Conservation (phyloP, 2,113 vertebrate species). For the Aegithalos caudatus region DNA sequence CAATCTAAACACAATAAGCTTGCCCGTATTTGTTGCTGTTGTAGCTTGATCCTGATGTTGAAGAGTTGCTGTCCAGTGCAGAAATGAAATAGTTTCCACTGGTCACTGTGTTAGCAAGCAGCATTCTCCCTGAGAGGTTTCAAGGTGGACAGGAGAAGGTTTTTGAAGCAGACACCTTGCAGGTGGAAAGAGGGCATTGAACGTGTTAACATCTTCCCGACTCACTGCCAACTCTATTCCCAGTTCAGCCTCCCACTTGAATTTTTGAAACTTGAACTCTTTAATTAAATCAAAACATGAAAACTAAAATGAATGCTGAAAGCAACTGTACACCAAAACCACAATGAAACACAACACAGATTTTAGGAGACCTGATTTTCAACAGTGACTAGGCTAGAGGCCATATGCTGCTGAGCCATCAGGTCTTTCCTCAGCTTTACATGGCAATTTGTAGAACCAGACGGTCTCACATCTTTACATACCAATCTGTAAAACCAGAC, state of each 20-base stretch:
- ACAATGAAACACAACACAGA: not conserved
- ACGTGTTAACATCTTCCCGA: not conserved
- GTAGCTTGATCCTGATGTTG: not conserved
- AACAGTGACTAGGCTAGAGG: not conserved
- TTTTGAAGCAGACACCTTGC: not conserved
- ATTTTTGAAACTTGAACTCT: slow-evolving; percentile 17
- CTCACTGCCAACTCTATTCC: not conserved
- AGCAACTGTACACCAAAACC: not conserved
- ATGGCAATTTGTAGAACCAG: not conserved
- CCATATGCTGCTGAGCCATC: not conserved
- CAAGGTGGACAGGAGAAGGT: not conserved
- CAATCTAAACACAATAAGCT: not conserved
- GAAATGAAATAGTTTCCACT: not conserved
- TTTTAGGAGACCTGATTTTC: slow-evolving; percentile 1
- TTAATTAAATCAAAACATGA: slow-evolving; percentile 6
- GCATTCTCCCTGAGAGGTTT: not conserved
- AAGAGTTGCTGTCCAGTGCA: not conserved
- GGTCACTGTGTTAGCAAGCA: not conserved
- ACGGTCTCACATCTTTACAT: not conserved
- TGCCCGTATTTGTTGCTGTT: not conserved
- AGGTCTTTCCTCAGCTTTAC: slow-evolving; percentile 11
- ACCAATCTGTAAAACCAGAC: not conserved
- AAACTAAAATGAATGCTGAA: not conserved
- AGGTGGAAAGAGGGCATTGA: not conserved
- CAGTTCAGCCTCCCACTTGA: not conserved